phyloP scores from a whole-genome alignment of 2,113 vertebrate genomes.

The Eulemur macaco region DNA sequence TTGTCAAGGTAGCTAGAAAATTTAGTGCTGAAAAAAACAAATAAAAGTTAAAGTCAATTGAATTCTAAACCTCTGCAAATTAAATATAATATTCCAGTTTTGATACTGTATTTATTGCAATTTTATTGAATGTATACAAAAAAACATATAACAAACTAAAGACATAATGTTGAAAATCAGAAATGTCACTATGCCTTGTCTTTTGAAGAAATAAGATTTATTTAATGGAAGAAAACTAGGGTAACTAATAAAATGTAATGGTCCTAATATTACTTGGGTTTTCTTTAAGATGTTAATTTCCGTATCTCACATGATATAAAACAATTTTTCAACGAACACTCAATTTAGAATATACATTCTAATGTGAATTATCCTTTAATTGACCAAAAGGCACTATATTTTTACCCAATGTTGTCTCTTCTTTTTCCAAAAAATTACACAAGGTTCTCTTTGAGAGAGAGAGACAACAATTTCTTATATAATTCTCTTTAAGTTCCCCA shows the following conservation, averaged over 20 bases:
- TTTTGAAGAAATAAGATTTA: constrained; percentile 1
- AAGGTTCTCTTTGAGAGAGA: not conserved
- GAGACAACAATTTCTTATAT: not conserved
- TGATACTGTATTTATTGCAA: not conserved
- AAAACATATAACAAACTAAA: not conserved
- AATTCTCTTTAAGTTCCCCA: not conserved
- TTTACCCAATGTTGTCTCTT: not conserved
- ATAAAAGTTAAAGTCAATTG: not conserved
- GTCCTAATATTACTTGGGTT: not conserved
- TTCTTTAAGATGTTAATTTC: not conserved
- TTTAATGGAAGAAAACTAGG: not conserved
- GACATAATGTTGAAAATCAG: not conserved
- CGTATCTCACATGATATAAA: not conserved
- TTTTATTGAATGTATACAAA: not conserved
- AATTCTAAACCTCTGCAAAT: not conserved
- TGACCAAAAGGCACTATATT: not conserved
- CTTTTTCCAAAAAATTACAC: not conserved
- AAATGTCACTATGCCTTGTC: not conserved
- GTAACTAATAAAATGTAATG: not conserved
- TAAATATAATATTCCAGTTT: not conserved
- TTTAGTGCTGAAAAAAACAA: not conserved
- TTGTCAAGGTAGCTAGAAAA: not conserved
- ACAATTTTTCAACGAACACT: not conserved
- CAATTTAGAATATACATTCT: not conserved
- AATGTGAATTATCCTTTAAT: not conserved